Conservation (phyloP, 2,797 vertebrate species). For the Gobionotothen gibberifrons region DNA sequence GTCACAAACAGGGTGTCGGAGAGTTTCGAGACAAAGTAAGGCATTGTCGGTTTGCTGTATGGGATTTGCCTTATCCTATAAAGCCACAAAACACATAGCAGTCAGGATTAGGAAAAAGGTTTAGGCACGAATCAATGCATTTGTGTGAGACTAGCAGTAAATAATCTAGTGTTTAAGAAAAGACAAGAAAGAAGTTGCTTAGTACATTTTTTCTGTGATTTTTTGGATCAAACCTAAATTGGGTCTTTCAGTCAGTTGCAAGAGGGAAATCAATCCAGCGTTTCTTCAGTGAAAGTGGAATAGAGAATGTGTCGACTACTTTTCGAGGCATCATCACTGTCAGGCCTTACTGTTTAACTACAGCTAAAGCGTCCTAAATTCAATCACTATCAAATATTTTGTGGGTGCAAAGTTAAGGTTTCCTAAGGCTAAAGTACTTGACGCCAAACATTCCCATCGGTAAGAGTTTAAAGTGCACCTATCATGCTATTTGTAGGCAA, state of each 20-base stretch:
- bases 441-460: slow-evolving; percentile 18
- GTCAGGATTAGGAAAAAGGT: background rate
- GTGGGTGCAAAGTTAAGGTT: slow-evolving; percentile 28
- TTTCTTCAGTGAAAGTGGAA: background rate
- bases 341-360: slow-evolving; percentile 10
- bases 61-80: background rate
- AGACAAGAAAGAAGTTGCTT: background rate
- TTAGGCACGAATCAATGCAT: background rate
- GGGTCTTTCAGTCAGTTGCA: background rate
- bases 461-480: background rate
- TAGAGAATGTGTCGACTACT: slow-evolving; percentile 8
- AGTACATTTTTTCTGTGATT: background rate
- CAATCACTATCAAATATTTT: slow-evolving; percentile 23
- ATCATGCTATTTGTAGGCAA: no score
- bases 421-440: slow-evolving; percentile 46
- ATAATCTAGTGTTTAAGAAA: background rate
- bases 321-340: slow-evolving; percentile 10
- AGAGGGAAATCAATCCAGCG: slow-evolving; percentile 16
- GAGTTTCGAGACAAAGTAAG: background rate
- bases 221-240: background rate
- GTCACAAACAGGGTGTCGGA: background rate
- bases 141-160: background rate
- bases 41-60: background rate
- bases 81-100: background rate
- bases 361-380: slow-evolving; percentile 1